Evolutionary conservation across 2,797 vertebrate genomes (phyloP).

Genomic region (Molossus molossus): DNA sequence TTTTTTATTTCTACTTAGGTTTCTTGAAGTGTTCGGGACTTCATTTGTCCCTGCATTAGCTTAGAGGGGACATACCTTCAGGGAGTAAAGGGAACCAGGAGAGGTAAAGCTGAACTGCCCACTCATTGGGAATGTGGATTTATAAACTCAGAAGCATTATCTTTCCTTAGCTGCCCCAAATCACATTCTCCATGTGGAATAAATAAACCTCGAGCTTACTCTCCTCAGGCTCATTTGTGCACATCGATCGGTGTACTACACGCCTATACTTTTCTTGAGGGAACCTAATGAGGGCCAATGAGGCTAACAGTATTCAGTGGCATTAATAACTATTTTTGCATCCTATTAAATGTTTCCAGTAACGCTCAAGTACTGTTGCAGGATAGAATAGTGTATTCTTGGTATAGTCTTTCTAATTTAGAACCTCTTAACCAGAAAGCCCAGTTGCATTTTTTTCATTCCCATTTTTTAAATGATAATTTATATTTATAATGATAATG

Average conservation of each 20-base stretch:
- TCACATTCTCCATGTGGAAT: not conserved
- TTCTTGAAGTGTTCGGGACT: not conserved
- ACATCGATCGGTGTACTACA: not conserved
- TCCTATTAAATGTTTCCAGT: not conserved
- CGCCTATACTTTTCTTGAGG: fast-evolving
- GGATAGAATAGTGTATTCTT: not conserved
- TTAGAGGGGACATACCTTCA: not conserved
- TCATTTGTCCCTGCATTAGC: not conserved
- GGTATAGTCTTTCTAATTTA: not conserved
- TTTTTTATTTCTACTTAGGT: not conserved
- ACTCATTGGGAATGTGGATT: not conserved
- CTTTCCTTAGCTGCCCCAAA: not conserved
- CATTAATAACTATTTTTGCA: not conserved
- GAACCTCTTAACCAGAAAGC: not conserved
- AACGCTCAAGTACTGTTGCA: not conserved
- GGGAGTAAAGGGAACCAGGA: not conserved
- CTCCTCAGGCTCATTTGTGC: not conserved
- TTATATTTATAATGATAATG: conserved; percentile 48
- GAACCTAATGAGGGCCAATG: not conserved
- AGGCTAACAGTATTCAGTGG: not conserved
- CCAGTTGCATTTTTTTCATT: conserved; percentile 15
- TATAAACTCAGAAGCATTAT: not conserved
- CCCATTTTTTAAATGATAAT: conserved; percentile 41
- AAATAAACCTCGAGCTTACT: not conserved
- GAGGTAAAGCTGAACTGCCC: not conserved